Base-by-base conservation (phyloP, 1,140 invertebrate species). In the Pseudomyrmex pallidus region DNA sequence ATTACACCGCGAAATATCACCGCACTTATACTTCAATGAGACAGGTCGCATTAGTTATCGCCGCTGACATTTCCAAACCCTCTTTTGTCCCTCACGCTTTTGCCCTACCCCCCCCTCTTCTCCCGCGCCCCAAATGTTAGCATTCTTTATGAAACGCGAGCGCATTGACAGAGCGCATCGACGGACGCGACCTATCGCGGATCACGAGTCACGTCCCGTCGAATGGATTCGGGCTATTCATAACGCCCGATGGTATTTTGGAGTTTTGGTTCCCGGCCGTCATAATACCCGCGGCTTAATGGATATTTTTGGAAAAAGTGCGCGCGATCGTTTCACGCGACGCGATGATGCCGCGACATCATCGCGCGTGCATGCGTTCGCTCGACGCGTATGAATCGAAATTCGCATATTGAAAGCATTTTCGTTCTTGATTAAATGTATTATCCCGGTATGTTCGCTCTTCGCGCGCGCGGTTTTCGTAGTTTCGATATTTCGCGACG, bases 1-100 rank as follows among this genome's bases (percentile, higher is more conserved):
- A n/a, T n/a, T n/a, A n/a, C n/a, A n/a, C n/a, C n/a, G n/a, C 82
- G 74, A 91, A 91, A 91, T 90, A 89, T 91, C 90, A 91, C 35
- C 87, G 88, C 78, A 86, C 70, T 85, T 84, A 85, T 90, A 89
- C 84, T 87, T 74, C 76, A 61, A 83, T 90, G 82, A 86, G 89
- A 82, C 74, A 82, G 85, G 70, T 87, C 85, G 80, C 59, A 35
- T 76, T 80, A 82, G 89, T 87, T 83, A 89, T 87, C 82, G 78
- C 83, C 52, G n/a, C 62, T 89, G 89, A 91, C 87, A 89, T 90
- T 90, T 90, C 74, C 35, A 35, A 70, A 15, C 68, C 59, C 83
- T 48, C 74, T 25, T 12, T 35, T 35, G 35, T 35, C 35, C 35
- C 35, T 35, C 35, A 35, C 46, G 2, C 54, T 13, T 57, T n/a